A percentile compares a stretch with the other conserved stretches of the same genome.
Conservation (phyloP, 1,140 invertebrate genomes). For the Akabosia matsudoensis region DNA sequence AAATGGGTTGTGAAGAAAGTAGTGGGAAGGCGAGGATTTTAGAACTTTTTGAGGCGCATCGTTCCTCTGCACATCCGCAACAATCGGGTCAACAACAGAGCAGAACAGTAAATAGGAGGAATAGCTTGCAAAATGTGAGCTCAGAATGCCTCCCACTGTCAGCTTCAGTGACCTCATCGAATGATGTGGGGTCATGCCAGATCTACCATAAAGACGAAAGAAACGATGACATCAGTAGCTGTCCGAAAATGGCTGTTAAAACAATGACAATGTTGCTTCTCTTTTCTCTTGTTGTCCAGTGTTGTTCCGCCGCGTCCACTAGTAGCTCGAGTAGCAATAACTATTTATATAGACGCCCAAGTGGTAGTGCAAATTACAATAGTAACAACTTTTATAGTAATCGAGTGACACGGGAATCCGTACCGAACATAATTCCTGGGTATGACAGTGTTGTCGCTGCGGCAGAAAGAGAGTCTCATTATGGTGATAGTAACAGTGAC, state of each 20-base stretch:
- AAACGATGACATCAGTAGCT: neutral
- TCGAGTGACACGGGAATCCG: neutral
- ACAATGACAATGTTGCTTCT: neutral
- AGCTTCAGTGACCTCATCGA: too few relatives aligned
- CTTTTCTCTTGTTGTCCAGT: neutral
- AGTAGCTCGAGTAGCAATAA: neutral
- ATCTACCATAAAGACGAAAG: too few relatives aligned
- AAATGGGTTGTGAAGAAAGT: constrained; percentile 20
- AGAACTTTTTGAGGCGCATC: neutral
- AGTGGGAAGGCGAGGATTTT: neutral
- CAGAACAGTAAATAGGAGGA: neutral
- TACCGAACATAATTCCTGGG: neutral
- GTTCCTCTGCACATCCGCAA: neutral
- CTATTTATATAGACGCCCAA: neutral
- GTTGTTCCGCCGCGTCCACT: neutral
- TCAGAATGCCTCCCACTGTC: too few relatives aligned
- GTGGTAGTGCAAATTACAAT: neutral
- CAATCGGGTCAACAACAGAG: neutral
- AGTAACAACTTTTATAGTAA: neutral
- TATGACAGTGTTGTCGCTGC: constrained; percentile 10
- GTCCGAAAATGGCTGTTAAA: neutral
- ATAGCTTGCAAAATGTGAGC: too few relatives aligned
- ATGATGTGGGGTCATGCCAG: too few relatives aligned
- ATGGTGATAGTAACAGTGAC: neutral
- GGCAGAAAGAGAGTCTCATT: too few relatives aligned